Percentiles rank a stretch among this genome's conserved stretches.
Evolutionary conservation across 2,888 invertebrate species (phyloP).

Genomic region (Colostygia pectinataria): DNA sequence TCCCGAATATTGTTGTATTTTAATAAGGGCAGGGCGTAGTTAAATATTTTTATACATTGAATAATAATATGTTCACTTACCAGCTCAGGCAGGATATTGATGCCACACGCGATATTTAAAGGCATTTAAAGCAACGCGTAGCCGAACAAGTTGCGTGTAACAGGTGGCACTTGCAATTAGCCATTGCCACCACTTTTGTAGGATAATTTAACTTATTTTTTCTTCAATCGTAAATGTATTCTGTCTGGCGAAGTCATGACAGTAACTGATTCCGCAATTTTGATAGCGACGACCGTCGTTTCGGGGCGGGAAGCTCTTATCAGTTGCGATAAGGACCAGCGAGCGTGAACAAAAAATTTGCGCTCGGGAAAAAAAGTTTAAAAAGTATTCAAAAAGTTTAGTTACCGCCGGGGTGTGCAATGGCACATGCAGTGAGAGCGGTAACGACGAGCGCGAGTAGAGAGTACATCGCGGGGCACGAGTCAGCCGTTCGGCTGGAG

Average conservation of each 20-base stretch:
- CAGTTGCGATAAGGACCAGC: slow-evolving; percentile 32
- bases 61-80: too few species aligned
- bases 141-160: slow-evolving; percentile 41
- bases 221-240: too few species aligned
- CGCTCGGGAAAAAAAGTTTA: slow-evolving; percentile 15
- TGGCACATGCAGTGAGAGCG: slow-evolving; percentile 49
- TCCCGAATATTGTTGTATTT: too few species aligned
- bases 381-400: slow-evolving; percentile 27
- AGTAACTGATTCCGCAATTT: slow-evolving; percentile 17
- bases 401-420: slow-evolving; percentile 62
- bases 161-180: slow-evolving; percentile 43
- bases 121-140: slow-evolving; percentile 2
- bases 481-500: slow-evolving; percentile 35
- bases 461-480: slow-evolving; percentile 61
- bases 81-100: not conserved
- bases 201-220: not conserved
- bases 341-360: slow-evolving; percentile 8
- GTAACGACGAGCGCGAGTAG: slow-evolving; percentile 44
- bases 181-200: not conserved
- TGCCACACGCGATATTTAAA: too few species aligned
- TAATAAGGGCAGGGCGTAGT: too few species aligned
- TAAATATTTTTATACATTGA: too few species aligned
- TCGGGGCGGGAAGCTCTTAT: slow-evolving; percentile 31
- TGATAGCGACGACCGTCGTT: slow-evolving; percentile 6
- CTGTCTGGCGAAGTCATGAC: slow-evolving; percentile 5